These are phyloP conservation scores for Periphyllus acericola DNA, from an alignment of 2,888 invertebrate species.

Conservation along the genomic window DNA sequence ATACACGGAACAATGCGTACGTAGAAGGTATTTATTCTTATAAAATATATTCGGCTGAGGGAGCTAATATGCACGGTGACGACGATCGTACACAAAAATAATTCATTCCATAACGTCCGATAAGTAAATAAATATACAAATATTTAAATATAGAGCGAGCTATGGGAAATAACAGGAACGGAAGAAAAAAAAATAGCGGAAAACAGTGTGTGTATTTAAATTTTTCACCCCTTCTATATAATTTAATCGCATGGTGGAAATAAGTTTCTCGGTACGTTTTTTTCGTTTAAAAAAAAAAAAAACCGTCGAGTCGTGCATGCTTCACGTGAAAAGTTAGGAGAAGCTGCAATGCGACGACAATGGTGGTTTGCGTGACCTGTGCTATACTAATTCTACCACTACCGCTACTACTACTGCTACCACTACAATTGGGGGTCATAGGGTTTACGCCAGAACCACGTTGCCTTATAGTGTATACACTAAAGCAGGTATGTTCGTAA, in stretches of 20 bases:
- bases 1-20: too few species aligned
- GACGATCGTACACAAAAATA: background rate
- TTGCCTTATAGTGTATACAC: background rate
- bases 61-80: too few species aligned
- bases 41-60: slow-evolving; percentile 19
- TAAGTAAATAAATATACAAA: background rate
- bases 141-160: background rate
- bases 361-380: slow-evolving; percentile 47
- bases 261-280: slow-evolving; percentile 17
- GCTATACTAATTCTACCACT: too few species aligned
- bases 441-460: slow-evolving; percentile 31
- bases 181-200: background rate
- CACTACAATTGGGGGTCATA: background rate
- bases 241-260: slow-evolving; percentile 44
- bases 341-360: slow-evolving; percentile 58
- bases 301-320: slow-evolving; percentile 37
- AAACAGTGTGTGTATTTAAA: slow-evolving; percentile 8
- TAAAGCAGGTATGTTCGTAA: slow-evolving; percentile 18
- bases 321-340: slow-evolving; percentile 38
- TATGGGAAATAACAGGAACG: background rate
- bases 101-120: background rate
- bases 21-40: background rate
- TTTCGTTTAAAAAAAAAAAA: slow-evolving; percentile 2
- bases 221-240: slow-evolving; percentile 21
- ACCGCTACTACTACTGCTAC: too few species aligned